phyloP scores from a whole-genome alignment of 2,888 invertebrate species.

The Ecdyonurus torrentis region DNA sequence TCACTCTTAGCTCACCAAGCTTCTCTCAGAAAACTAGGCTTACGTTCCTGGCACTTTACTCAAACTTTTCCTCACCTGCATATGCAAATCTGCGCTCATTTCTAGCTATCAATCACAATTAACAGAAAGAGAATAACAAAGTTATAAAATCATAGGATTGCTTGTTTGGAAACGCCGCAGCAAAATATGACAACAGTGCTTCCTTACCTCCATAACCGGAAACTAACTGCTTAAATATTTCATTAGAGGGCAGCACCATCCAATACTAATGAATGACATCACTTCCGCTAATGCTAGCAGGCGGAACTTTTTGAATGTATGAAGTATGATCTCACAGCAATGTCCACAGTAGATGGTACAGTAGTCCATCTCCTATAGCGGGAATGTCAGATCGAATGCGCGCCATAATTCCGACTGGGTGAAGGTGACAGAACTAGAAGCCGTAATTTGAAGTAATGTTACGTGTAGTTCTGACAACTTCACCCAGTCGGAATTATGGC shows the following conservation, averaged over 20 bases:
- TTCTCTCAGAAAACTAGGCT: neutral
- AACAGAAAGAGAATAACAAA: neutral
- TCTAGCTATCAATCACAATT: neutral
- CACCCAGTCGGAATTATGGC: too few species aligned
- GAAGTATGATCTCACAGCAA: too few species aligned
- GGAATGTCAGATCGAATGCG: too few species aligned
- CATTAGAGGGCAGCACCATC: neutral
- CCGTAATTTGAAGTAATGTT: too few species aligned
- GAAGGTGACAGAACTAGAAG: too few species aligned
- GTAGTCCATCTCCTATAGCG: too few species aligned
- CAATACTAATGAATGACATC: too few species aligned
- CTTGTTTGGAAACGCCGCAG: slow-evolving; percentile 8
- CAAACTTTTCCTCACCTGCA: neutral
- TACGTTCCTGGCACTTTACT: neutral
- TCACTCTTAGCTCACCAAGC: slow-evolving; percentile 5
- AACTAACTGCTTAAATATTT: neutral
- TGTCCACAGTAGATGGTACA: too few species aligned
- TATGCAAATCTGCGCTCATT: neutral
- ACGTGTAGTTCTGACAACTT: too few species aligned
- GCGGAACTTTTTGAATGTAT: too few species aligned
- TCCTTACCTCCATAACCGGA: slow-evolving; percentile 11
- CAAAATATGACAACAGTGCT: slow-evolving; percentile 12
- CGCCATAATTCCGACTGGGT: too few species aligned
- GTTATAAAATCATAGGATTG: neutral
- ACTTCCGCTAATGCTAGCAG: too few species aligned